These are phyloP conservation scores for Pyrocoelia pectoralis DNA, from an alignment of 2,888 invertebrate species.

Conservation along the genomic window DNA sequence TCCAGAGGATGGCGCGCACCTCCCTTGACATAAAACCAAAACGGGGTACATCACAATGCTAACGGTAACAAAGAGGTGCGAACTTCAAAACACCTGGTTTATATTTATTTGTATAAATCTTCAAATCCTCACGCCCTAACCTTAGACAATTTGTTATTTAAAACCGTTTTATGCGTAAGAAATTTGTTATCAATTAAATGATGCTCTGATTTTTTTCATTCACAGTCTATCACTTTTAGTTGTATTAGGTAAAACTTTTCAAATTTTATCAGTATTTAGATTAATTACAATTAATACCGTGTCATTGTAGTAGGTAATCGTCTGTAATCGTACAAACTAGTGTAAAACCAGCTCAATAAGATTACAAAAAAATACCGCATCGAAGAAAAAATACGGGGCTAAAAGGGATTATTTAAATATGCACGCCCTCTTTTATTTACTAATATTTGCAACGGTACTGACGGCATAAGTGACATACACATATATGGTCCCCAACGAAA, in stretches of 20 bases:
- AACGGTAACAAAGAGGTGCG: slow-evolving; percentile 40
- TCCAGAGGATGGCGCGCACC: slow-evolving; percentile 58
- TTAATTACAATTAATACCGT: too few species aligned
- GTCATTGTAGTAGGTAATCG: too few species aligned
- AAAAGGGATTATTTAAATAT: slow-evolving; percentile 17
- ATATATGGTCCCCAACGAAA: slow-evolving; percentile 23
- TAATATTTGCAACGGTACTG: slow-evolving; percentile 34
- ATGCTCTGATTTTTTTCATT: too few species aligned
- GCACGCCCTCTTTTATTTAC: slow-evolving; percentile 37
- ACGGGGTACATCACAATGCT: slow-evolving; percentile 34
- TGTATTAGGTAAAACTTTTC: too few species aligned
- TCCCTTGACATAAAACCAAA: slow-evolving; percentile 50
- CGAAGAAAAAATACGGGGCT: too few species aligned
- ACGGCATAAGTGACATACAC: slow-evolving; percentile 27
- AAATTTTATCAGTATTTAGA: too few species aligned
- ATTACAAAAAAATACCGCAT: too few species aligned
- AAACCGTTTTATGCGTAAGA: neutral
- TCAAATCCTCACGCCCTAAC: slow-evolving; percentile 23
- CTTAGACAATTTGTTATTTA: neutral
- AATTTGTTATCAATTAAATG: neutral
- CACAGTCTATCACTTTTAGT: too few species aligned
- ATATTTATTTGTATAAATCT: slow-evolving; percentile 32
- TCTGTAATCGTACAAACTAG: too few species aligned
- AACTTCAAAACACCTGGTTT: slow-evolving; percentile 40
- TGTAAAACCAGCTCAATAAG: too few species aligned